Base-by-base conservation (phyloP, 2,113 vertebrate genomes). In the Scolopax mira region DNA sequence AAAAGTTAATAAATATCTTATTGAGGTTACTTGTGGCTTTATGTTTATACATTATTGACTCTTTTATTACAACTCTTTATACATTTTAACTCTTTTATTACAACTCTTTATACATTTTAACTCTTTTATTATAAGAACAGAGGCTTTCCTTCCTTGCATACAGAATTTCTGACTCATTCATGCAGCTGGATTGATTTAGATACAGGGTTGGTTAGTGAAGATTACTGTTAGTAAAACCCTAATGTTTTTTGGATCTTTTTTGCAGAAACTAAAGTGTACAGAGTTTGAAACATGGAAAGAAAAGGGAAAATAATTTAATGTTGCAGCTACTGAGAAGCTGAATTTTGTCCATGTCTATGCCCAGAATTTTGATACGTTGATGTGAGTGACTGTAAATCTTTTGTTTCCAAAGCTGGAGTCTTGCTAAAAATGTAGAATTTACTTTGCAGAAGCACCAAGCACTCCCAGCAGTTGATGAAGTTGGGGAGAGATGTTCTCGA, bases 171-270 rank as follows among this genome's bases (percentile, higher is more conserved):
- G 49, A 46, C 28, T 77, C 42, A 12, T 46, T n/a, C 62, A 57
- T 18, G 18, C 28, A n/a, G 52, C 16, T 46, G 30, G 55, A 42
- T 10, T 60, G 33, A 69, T 51, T 41, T 39, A 72, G 28, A 24
- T 4, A 8, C 0, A 16, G 12, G 4, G 3, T 2, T 62, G 39
- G 3, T n/a, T 67, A 37, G 6, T 25, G 44, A 77, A 69, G 28
- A 41, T 51, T 60, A 55, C 18, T 69, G 16, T n/a, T 31, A 75
- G 6, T 35, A 77, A 77, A 91, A 33, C 4, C 4, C 5, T 9
- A 61, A 44, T 1, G 9, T 7, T 57, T 72, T n/a, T 1, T 1
- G 3, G 12, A 14, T 7, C 7, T 11, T 55, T 73, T 49, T 24
- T 33, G 2, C 21, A 61, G 27, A 42, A 82, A 62, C 6, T 70